A percentile compares a stretch with the other conserved stretches of the same genome.
These are phyloP conservation scores for Denticeps clupeoides DNA, from an alignment of 2,797 vertebrate genomes.

Conservation along the genomic window DNA sequence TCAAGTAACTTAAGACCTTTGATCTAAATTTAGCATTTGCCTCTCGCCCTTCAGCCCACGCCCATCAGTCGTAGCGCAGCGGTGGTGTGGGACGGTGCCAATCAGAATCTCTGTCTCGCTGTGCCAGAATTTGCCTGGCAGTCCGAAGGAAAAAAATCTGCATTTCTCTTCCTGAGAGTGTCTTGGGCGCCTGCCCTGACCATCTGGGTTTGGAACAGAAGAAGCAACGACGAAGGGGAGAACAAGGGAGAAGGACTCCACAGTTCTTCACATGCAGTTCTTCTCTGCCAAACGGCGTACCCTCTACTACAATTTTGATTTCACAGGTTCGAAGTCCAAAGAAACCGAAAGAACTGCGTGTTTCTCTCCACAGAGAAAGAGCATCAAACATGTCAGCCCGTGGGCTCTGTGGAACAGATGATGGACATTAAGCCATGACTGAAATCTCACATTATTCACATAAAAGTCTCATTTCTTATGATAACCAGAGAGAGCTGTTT, in stretches of 20 bases:
- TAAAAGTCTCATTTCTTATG: no score
- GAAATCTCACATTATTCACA: no score
- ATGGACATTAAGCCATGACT: no score
- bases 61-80: slow-evolving; percentile 26
- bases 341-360: no score
- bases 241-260: slow-evolving; percentile 21
- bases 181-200: slow-evolving; percentile 34
- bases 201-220: slow-evolving; percentile 40
- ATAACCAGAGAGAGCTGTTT: no score
- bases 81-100: slow-evolving; percentile 27
- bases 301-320: no score
- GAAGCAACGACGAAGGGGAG: slow-evolving; percentile 22
- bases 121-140: slow-evolving; percentile 20
- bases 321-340: no score
- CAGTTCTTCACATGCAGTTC: slow-evolving; percentile 51
- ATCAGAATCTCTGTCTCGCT: slow-evolving; percentile 20
- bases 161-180: slow-evolving; percentile 26
- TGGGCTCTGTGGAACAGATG: background rate
- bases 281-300: no score
- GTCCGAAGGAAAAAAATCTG: slow-evolving; percentile 15
- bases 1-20: slow-evolving; percentile 32
- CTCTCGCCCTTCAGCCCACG: slow-evolving; percentile 39
- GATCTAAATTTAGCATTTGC: slow-evolving; percentile 49
- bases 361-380: slow-evolving; percentile 6
- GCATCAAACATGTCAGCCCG: slow-evolving; percentile 12